These are phyloP conservation scores for Liodrosophila aerea DNA, from an alignment of 2,888 invertebrate genomes.

Conservation along the genomic window DNA sequence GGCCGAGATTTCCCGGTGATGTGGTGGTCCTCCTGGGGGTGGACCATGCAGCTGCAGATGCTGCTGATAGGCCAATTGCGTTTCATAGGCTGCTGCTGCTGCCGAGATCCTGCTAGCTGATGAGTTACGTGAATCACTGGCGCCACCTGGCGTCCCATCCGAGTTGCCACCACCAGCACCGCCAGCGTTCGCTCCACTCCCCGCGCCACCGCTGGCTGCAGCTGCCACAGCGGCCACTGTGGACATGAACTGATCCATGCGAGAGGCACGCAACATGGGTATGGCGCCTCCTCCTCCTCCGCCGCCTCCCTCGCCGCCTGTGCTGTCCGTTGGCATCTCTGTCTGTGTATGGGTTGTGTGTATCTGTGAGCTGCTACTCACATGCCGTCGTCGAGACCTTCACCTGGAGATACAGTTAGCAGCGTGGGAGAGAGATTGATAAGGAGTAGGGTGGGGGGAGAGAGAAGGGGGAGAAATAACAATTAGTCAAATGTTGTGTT, in stretches of 20 bases:
- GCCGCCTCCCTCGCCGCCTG: conserved; percentile 65
- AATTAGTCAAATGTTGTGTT: conserved; percentile 70
- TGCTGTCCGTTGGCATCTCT: conserved; percentile 80
- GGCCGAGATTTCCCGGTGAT: conserved; percentile 91
- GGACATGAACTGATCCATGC: conserved; percentile 86
- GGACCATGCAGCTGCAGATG: conserved; percentile 84
- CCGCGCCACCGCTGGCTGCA: conserved; percentile 73
- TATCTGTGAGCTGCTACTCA: conserved; percentile 39
- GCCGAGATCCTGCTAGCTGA: conserved; percentile 81
- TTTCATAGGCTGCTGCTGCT: conserved; percentile 83
- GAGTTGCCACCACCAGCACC: conserved; percentile 47
- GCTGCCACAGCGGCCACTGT: conserved; percentile 79
- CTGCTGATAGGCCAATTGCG: conserved; percentile 87
- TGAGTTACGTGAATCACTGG: conserved; percentile 71
- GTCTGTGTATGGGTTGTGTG: background rate
- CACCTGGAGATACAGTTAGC: conserved; percentile 36
- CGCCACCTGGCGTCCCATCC: conserved; percentile 60
- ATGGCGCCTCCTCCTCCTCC: conserved; percentile 73
- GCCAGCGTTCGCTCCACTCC: no score
- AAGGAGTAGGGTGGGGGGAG: background rate
- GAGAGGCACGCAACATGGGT: conserved; percentile 82
- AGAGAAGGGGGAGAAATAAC: conserved; percentile 41
- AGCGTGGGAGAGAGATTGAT: no score
- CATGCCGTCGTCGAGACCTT: conserved; percentile 64
- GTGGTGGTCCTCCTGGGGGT: conserved; percentile 65